Percentiles rank a stretch among this genome's conserved stretches.
These are phyloP conservation scores for Sorex maritimensis DNA, from an alignment of 2,797 vertebrate species.

Conservation along the genomic window DNA sequence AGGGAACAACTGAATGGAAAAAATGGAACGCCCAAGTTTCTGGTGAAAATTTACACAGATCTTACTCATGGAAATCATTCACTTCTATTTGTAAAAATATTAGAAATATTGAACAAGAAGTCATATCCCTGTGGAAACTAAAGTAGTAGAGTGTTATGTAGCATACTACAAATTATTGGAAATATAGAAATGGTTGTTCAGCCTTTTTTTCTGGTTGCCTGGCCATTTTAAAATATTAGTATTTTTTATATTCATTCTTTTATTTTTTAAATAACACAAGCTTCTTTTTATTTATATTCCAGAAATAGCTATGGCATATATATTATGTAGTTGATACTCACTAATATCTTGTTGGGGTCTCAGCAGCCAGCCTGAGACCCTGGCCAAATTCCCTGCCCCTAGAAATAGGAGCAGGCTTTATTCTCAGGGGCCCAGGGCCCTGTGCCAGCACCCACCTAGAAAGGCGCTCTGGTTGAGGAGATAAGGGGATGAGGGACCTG, in stretches of 20 bases:
- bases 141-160: neutral
- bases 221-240: neutral
- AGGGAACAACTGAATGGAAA: neutral
- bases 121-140: neutral
- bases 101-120: neutral
- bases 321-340: neutral
- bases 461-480: no score
- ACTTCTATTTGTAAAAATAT: neutral
- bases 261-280: constrained; percentile 6
- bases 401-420: no score
- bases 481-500: no score
- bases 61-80: neutral
- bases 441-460: no score
- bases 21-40: neutral
- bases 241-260: neutral
- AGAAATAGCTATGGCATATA: neutral
- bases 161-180: neutral
- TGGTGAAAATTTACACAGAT: neutral
- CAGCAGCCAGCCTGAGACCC: no score
- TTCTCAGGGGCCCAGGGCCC: no score
- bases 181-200: neutral
- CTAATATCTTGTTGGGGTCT: neutral
- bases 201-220: neutral
- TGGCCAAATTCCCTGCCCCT: no score
- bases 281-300: neutral